Evolutionary conservation across 2,888 invertebrate species (phyloP), one percentile per base, ranked within the genome.

Genomic region (Tinea pellionella): DNA sequence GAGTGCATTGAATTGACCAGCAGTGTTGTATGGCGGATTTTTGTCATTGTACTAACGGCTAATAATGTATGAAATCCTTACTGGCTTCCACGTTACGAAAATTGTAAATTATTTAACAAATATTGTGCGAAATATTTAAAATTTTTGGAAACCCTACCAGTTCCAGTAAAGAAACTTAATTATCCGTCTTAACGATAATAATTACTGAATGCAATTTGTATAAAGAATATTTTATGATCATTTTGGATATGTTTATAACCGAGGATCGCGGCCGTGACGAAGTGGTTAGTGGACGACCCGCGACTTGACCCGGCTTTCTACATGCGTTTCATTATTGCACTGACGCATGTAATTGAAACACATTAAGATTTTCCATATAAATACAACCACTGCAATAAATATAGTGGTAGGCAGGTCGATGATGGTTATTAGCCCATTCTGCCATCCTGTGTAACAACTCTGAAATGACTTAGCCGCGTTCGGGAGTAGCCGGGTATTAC

Each of bases 1-100:
- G 65, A 66, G 68, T 63, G 57, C 32, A 57, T 32, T 57, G 57
- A 57, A 57, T 57, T 32, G 32, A n/a, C 30, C 55, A 9, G 55
- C 12, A 3, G 18, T 18, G 11, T 24, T 53, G 19, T n/a, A 24
- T 24, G 24, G 53, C 16, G 53, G 8, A 53, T 24, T 53, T 53
- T 24, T 53, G 53, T 47, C 6, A 47, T 16, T 47, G 47, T 16
- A 47, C 47, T 9, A 47, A 47, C 13, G 13, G 13, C 41, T n/a
- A 24, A 24, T 24, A 6, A 6, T 6, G 24, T 24, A 24, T 24
- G 6, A 24, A 24, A 24, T 24, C 24, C 24, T 24, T 24, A 24
- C 24, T 24, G 2, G 24, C 24, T 24, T 24, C 24, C 6, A 24
- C 6, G 6, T 24, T 24, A 24, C 24, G 24, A 24, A 24, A 24